Base-by-base conservation (phyloP, 2,797 vertebrate species). In the Apogon hyalosoma region DNA sequence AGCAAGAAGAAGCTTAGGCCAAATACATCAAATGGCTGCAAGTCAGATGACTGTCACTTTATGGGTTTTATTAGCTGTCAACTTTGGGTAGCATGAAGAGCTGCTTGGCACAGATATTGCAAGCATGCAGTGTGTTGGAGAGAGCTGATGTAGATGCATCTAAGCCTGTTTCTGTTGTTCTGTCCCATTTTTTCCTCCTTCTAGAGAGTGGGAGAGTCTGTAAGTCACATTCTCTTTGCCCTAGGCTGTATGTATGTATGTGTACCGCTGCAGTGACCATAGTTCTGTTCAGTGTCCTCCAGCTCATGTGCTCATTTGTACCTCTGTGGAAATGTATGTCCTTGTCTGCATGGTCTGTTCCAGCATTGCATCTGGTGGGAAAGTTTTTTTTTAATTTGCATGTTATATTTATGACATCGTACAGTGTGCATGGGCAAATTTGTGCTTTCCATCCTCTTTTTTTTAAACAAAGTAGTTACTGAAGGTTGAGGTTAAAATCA, bases 171-270 rank as follows among this genome's bases (percentile, higher is more conserved):
- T 92, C 91, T 95, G 90, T 94, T 93, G 92, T 94, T 94, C 83
- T 95, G 92, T 94, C 85, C 93, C 67, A 87, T 95, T 95, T 57
- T 33, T 33, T 89, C 77, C 91, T 94, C 92, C 86, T 86, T 93
- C 80, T 94, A 99, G 97, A 94, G 97, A 98, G 91, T 98, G 97
- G 97, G 97, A 94, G 95, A 96, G 87, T 86, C 96, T 99, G 97
- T 99, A 97, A 99, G 97, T 98, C 57, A 79, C 79, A 82, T 93
- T 93, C 76, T 92, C 87, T 94, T 94, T 89, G 79, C 77, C 64
- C 50, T 83, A 75, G 79, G 69, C 79, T n/a, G 19, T 76, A 15
- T 77, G 58, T 84, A 69, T 84, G 72, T 82, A 19, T 84, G 67
- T 86, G 76, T 83, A 21, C 77, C 74, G 59, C 24, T 60, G 63